phyloP scores from a whole-genome alignment of 2,113 vertebrate species.

The Glaucomys volans region DNA sequence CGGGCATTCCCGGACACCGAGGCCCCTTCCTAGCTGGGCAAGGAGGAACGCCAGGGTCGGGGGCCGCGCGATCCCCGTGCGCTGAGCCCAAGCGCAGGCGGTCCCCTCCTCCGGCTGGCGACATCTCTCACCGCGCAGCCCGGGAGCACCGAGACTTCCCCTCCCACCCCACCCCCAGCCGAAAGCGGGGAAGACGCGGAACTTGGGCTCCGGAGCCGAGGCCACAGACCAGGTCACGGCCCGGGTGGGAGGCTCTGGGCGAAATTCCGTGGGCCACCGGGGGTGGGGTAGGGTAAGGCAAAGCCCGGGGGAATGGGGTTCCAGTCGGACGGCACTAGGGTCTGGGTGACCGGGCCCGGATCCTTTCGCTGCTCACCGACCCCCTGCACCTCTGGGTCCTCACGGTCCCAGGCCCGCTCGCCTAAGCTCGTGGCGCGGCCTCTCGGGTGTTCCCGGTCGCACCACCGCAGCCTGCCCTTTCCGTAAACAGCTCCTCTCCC shows the following conservation, averaged over 20 bases:
- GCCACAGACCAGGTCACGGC: constrained; percentile 72
- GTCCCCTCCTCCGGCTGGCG: constrained; percentile 15
- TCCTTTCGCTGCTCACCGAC: not conserved
- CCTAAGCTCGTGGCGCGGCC: not conserved
- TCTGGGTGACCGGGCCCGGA: not conserved
- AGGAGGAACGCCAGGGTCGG: not conserved
- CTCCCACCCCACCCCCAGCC: constrained; percentile 77
- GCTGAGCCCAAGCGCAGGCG: not conserved
- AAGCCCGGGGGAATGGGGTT: not conserved
- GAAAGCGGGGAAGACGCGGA: constrained; percentile 80
- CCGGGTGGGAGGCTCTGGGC: constrained; percentile 43
- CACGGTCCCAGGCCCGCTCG: constrained; percentile 67
- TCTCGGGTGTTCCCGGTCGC: not conserved
- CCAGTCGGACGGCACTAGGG: not conserved
- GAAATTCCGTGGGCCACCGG: not conserved
- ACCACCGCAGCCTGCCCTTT: constrained; percentile 15
- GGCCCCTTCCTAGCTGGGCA: not conserved
- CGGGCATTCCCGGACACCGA: not conserved
- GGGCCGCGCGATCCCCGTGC: not conserved
- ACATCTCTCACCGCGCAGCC: constrained; percentile 9
- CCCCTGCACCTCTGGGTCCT: constrained; percentile 23
- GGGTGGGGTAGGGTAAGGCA: not conserved
- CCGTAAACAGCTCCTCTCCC: constrained; percentile 35
- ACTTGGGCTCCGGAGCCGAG: constrained; percentile 77
- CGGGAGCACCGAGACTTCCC: constrained; percentile 73